These are phyloP conservation scores for Ormia ochracea DNA, from an alignment of 2,888 invertebrate genomes.

Conservation along the genomic window DNA sequence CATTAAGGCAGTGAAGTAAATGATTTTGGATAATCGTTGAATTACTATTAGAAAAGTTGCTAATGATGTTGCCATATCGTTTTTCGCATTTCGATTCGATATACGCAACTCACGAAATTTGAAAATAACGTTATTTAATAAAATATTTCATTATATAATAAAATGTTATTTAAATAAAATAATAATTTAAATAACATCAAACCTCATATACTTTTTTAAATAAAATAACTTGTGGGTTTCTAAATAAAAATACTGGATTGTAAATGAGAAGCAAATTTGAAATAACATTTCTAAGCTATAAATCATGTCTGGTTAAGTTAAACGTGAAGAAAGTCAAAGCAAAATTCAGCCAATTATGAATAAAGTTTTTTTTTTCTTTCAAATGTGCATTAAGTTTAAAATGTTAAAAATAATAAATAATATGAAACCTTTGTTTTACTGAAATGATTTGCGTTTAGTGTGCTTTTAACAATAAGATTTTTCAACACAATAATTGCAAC, in stretches of 20 bases:
- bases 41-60: too few species aligned
- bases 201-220: not conserved
- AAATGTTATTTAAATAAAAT: too few species aligned
- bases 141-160: too few species aligned
- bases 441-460: not conserved
- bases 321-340: not conserved
- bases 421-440: not conserved
- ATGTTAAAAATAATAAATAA: not conserved
- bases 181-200: too few species aligned
- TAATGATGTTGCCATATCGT: too few species aligned
- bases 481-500: constrained; percentile 10
- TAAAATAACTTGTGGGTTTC: too few species aligned
- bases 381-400: not conserved
- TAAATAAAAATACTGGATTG: not conserved
- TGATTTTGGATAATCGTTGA: too few species aligned
- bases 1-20: too few species aligned
- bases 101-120: too few species aligned
- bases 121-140: too few species aligned
- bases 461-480: not conserved
- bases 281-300: constrained; percentile 22
- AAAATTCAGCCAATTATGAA: not conserved
- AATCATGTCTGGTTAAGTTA: constrained; percentile 35
- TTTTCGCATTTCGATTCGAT: too few species aligned
- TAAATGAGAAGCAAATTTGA: not conserved
- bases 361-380: not conserved